phyloP scores from a whole-genome alignment of 2,888 invertebrate genomes.

The Parnassius glacialis region DNA sequence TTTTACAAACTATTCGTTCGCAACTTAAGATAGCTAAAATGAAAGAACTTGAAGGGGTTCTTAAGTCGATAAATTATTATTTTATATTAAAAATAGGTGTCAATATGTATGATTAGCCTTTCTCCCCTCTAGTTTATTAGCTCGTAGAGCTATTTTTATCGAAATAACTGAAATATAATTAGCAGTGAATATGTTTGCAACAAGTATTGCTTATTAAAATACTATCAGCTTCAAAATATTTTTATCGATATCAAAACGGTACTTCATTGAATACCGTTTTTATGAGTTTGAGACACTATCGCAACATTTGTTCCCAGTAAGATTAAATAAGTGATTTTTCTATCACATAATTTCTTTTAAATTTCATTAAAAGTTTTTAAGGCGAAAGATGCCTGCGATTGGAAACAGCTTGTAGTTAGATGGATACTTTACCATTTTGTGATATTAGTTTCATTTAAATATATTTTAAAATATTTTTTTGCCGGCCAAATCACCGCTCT shows the following conservation, averaged over 20 bases:
- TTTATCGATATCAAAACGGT: neutral
- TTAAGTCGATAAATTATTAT: too few species aligned
- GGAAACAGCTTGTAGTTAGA: slow-evolving; percentile 8
- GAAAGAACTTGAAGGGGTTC: too few species aligned
- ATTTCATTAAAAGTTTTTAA: slow-evolving; percentile 45
- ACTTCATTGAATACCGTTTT: slow-evolving; percentile 27
- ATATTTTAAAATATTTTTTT: neutral
- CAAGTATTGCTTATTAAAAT: neutral
- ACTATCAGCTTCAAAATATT: neutral
- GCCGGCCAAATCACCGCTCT: neutral
- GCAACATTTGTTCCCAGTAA: slow-evolving; percentile 44
- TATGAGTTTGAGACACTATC: slow-evolving; percentile 47
- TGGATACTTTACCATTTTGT: too few species aligned
- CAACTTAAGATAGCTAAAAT: too few species aligned
- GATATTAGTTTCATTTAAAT: too few species aligned
- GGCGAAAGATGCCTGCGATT: slow-evolving; percentile 35
- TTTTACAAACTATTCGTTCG: too few species aligned
- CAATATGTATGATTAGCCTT: neutral
- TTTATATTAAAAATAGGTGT: too few species aligned
- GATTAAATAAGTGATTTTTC: slow-evolving; percentile 56
- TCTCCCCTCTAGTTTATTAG: neutral
- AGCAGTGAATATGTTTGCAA: too few species aligned
- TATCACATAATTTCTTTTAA: slow-evolving; percentile 32
- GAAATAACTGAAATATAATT: neutral
- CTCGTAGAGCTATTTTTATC: neutral